Base-by-base conservation (phyloP, 2,888 invertebrate genomes). In the Xylota sylvarum region DNA sequence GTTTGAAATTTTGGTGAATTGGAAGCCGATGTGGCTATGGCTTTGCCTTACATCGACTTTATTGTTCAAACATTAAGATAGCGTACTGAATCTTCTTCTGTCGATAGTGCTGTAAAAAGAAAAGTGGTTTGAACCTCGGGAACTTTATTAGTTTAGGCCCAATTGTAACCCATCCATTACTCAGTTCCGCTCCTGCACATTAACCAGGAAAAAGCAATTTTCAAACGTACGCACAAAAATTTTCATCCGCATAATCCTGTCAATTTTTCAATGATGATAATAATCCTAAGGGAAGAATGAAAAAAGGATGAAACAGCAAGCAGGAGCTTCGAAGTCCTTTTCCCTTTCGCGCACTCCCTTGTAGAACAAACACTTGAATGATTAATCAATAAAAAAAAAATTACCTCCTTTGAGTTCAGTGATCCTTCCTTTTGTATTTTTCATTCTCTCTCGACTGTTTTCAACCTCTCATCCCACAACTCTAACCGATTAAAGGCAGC, bases 381-480 rank as follows among this genome's bases (percentile, higher is more conserved):
- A 74, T 74, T 55, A 76, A 76, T 65, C 76, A 65, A 65, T 76
- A 76, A 65, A 55, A 64, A 40, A 76, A 65, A 55, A 64, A 40
- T 37, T 43, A 23, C 30, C 74, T 74, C 32, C 52, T 37, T 50
- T 62, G 19, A 23, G 48, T 72, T 72, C 35, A 58, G 7, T 60
- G 58, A 50, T 40, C 60, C 55, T 30, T 50, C 23, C 19, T 23
- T 40, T 50, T 14, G n/a, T 40, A 23, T 52, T 55, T 14, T 50
- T 40, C 40, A 7, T 55, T 40, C 35, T 14, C 6, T 58, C 30
- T 58, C n/a, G 23, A 12, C 9, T 30, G 14, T 30, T 7, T 5
- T 4, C 9, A 50, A 12, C n/a, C n/a, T 32, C 7, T 12, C n/a
- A n/a, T 23, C 32, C 10, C 37, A 5, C 32, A n/a, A 17, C 23